These are phyloP conservation scores for Byasa hedistus DNA, from an alignment of 2,888 invertebrate species.

Conservation along the genomic window DNA sequence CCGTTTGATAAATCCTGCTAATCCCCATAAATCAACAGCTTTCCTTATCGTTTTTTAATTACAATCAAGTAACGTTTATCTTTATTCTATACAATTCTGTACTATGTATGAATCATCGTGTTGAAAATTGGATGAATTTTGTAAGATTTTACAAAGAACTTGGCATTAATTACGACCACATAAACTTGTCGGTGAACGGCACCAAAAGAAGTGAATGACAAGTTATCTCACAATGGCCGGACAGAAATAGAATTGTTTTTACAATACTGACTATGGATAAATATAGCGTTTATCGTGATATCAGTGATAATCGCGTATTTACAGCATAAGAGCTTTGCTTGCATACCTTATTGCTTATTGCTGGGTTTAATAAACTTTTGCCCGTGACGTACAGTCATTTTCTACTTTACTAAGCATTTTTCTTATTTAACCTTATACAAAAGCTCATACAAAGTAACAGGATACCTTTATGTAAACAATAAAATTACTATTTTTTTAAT, in stretches of 20 bases:
- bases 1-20: constrained; percentile 2
- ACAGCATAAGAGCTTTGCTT: constrained; percentile 16
- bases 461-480: too few species aligned
- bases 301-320: constrained; percentile 28
- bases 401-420: background rate
- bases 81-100: constrained; percentile 10
- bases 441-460: too few species aligned
- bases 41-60: constrained; percentile 12
- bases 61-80: constrained; percentile 5
- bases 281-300: constrained; percentile 25
- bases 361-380: constrained; percentile 24
- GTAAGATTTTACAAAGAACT: constrained; percentile 17
- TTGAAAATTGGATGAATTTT: constrained; percentile 16
- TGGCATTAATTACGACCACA: constrained; percentile 7
- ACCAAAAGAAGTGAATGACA: constrained; percentile 22
- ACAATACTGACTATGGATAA: constrained; percentile 28
- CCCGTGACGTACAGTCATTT: background rate
- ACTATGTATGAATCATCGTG: constrained; percentile 19
- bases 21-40: constrained; percentile 11
- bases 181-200: constrained; percentile 25
- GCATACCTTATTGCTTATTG: constrained; percentile 13
- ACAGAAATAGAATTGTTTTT: constrained; percentile 33
- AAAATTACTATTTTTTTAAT: too few species aligned
- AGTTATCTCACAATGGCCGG: constrained; percentile 18
- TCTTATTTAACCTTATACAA: too few species aligned